Evolutionary conservation across 2,113 vertebrate species (phyloP).

Genomic region (Eupsittula cactorum): DNA sequence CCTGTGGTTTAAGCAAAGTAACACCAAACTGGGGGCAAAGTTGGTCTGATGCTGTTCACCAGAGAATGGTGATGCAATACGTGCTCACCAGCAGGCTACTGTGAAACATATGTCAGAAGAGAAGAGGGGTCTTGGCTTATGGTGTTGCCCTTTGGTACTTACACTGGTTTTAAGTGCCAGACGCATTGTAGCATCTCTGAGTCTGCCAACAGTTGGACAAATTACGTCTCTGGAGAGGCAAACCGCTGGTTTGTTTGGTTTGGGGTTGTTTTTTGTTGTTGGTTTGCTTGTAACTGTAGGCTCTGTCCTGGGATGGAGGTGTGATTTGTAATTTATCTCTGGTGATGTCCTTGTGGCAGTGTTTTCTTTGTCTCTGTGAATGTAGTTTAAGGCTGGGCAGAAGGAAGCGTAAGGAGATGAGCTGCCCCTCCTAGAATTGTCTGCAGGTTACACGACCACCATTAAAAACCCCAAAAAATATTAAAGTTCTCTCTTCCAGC

Average conservation of each 20-base stretch:
- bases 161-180: background rate
- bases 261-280: background rate
- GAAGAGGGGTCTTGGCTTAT: background rate
- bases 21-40: background rate
- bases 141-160: background rate
- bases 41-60: background rate
- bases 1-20: background rate
- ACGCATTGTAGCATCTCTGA: background rate
- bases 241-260: background rate
- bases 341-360: fast-evolving
- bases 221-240: background rate
- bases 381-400: background rate
- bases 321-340: background rate
- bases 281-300: background rate
- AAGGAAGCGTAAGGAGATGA: background rate
- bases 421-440: background rate
- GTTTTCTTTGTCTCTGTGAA: background rate
- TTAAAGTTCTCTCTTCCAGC: background rate
- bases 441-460: background rate
- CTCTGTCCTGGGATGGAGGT: background rate
- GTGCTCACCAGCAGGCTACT: background rate
- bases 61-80: background rate
- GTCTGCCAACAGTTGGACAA: background rate
- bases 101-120: no score
- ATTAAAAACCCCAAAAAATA: background rate